Conservation (phyloP, 2,797 vertebrate species). For the Eptatretus atami region DNA sequence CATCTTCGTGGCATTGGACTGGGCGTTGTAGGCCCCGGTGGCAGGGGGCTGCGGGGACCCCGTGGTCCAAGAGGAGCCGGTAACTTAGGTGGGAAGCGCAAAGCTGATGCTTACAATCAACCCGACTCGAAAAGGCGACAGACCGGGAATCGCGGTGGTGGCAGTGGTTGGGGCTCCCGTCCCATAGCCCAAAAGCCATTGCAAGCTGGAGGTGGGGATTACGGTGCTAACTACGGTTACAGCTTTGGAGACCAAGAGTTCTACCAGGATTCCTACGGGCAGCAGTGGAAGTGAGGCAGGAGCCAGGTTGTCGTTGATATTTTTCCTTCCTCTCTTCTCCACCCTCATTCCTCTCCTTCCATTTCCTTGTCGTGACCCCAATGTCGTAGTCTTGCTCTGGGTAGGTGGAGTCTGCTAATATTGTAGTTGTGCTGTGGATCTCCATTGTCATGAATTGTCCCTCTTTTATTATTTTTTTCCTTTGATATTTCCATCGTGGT, state of each 20-base stretch:
- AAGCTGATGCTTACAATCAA: conserved; percentile 99
- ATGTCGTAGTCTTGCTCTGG: neutral
- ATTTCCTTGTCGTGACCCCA: conserved; percentile 1
- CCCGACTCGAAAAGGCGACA: conserved; percentile 99
- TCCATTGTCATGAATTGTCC: too few relatives aligned
- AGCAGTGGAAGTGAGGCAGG: conserved; percentile 90
- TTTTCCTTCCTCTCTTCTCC: neutral
- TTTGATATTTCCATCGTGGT: conserved; percentile 14
- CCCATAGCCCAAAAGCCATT: conserved; percentile 99
- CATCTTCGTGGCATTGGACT: conserved; percentile 40
- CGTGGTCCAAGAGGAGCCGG: conserved; percentile 80
- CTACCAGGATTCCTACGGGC: conserved; percentile 99
- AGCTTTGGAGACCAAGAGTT: conserved; percentile 84
- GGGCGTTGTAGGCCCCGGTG: conserved; percentile 12
- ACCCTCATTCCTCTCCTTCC: neutral
- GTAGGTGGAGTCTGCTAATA: too few relatives aligned
- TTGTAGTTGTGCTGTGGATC: too few relatives aligned
- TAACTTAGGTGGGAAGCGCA: conserved; percentile 99
- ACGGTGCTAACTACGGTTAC: conserved; percentile 98
- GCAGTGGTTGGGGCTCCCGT: conserved; percentile 79
- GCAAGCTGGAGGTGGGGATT: conserved; percentile 48
- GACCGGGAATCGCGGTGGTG: conserved; percentile 65
- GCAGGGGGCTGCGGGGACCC: conserved; percentile 97
- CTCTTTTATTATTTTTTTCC: too few relatives aligned
- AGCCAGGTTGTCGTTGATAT: conserved; percentile 14